Base-by-base conservation (phyloP, 2,797 vertebrate genomes). In the Hippopotamyrus pictus region DNA sequence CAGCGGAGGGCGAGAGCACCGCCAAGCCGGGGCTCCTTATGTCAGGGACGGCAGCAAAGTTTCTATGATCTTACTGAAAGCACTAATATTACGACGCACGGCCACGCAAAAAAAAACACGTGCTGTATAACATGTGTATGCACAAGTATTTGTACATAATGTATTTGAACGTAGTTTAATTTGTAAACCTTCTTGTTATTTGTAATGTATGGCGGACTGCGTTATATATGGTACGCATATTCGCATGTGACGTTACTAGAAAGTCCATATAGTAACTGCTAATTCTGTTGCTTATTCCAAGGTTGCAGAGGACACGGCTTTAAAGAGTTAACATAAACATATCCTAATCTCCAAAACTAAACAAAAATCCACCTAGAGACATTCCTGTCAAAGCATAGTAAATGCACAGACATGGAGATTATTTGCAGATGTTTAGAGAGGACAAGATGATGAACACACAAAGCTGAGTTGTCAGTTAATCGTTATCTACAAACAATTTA, bases 351-450 rank as follows among this genome's bases (percentile, higher is more conserved):
- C 86, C 25, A 88, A 82, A 88, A 65, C 86, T 88, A 88, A 88
- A 90, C 86, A 88, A 79, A 87, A 88, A 82, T 50, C 19, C n/a
- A 76, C 86, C 22, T 12, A 37, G 73, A 90, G 44, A 84, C 86
- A 84, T 83, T 88, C 73, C 54, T 84, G 86, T 84, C 53, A 25
- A 53, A 88, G 87, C 29, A 53, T 54, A 50, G 89, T 88, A 84
- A 88, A 90, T 62, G 86, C 69, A 44, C 86, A 14, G 53, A 53
- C 89, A 90, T 65, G 87, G 86, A 82, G 89, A 88, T 88, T 87
- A 87, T 89, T 82, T 50, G 87, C 89, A 88, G 69, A 90, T 90
- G 87, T 84, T 48, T 83, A 22, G 48, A 50, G 73, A 48, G 44
- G 48, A 65, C 73, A 33, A 88, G 69, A 88, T 46, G 89, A 90